Conservation (phyloP, 2,797 vertebrate genomes). For the Holocentrus rufus region DNA sequence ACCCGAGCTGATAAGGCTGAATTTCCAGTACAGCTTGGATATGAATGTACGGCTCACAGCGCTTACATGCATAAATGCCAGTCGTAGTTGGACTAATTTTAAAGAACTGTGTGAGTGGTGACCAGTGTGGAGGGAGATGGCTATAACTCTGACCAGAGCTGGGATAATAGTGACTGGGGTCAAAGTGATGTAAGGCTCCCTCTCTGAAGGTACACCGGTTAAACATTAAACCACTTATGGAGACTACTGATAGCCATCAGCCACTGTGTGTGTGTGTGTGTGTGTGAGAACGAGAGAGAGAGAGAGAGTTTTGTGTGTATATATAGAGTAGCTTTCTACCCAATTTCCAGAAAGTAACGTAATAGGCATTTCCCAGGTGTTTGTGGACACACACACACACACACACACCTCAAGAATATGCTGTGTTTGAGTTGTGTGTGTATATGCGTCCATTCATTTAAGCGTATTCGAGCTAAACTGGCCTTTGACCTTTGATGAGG, state of each 20-base stretch:
- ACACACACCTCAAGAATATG: too few relatives aligned
- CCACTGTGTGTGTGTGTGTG: slow-evolving; percentile 3
- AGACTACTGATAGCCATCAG: slow-evolving; percentile 26
- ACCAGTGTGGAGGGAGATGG: neutral
- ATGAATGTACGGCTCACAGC: neutral
- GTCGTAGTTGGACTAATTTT: neutral
- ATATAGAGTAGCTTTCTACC: too few relatives aligned
- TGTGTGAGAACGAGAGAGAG: neutral
- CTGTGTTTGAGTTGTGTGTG: neutral
- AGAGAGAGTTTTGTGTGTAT: too few relatives aligned
- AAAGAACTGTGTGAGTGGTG: neutral
- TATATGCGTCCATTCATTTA: slow-evolving; percentile 7
- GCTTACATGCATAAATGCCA: neutral
- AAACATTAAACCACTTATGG: slow-evolving; percentile 57
- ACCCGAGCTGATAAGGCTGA: neutral
- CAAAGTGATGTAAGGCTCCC: slow-evolving; percentile 28
- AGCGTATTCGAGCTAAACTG: slow-evolving; percentile 26
- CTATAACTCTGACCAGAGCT: slow-evolving; percentile 23
- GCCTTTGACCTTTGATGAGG: slow-evolving; percentile 13
- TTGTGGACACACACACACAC: too few relatives aligned
- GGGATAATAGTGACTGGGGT: slow-evolving; percentile 25
- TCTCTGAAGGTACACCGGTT: slow-evolving; percentile 37
- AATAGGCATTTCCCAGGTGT: too few relatives aligned
- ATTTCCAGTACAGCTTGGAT: neutral
- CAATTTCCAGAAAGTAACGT: too few relatives aligned